phyloP scores from a whole-genome alignment of 2,888 invertebrate species.

The Cheilosia scutellata region DNA sequence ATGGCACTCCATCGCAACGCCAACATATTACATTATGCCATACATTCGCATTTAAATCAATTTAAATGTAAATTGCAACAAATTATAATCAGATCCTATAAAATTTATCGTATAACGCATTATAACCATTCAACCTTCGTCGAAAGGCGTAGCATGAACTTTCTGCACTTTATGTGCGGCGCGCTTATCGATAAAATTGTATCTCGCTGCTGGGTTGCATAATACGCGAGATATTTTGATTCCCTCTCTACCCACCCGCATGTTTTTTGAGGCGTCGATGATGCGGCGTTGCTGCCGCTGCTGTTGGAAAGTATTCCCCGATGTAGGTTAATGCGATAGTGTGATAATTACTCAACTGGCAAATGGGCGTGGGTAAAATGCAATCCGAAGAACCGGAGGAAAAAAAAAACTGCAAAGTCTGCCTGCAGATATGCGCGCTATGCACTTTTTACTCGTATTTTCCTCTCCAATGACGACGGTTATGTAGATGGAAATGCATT shows the following conservation, averaged over 20 bases:
- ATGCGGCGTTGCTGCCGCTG: conserved; percentile 28
- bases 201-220: conserved; percentile 53
- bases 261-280: conserved; percentile 29
- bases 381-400: conserved; percentile 42
- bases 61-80: conserved; percentile 12
- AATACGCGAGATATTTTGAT: conserved; percentile 41
- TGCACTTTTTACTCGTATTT: conserved; percentile 29
- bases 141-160: conserved; percentile 21
- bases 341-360: conserved; percentile 75
- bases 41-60: not conserved
- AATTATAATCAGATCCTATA: not conserved
- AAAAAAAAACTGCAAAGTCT: conserved; percentile 57
- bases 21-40: not conserved
- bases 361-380: conserved; percentile 74
- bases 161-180: conserved; percentile 25
- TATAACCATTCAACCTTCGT: conserved; percentile 3
- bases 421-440: conserved; percentile 67
- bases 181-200: conserved; percentile 55
- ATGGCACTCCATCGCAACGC: not conserved
- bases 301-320: conserved; percentile 54
- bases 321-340: conserved; percentile 75
- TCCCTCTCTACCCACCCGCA: not conserved
- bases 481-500: conserved; percentile 68
- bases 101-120: conserved; percentile 9
- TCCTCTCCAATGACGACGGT: conserved; percentile 46